Evolutionary conservation across 2,888 invertebrate genomes (phyloP).

Genomic region (Pegoplata infirma): DNA sequence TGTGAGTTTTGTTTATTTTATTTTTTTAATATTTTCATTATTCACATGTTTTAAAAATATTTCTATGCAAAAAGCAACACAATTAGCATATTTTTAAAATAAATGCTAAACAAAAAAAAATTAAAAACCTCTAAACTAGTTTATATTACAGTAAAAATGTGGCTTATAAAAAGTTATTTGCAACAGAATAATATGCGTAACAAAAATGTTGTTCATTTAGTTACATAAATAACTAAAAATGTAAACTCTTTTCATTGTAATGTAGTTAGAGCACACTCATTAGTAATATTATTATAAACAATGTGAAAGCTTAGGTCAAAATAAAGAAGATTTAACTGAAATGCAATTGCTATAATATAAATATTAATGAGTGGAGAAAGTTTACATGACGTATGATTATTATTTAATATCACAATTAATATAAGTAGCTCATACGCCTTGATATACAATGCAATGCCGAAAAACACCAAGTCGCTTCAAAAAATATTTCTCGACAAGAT

Average conservation of each 20-base stretch:
- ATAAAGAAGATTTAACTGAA: too few relatives aligned
- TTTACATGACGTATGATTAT: too few relatives aligned
- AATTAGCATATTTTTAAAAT: conserved; percentile 6
- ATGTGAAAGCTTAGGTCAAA: too few relatives aligned
- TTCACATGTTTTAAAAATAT: not conserved
- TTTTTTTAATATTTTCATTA: too few relatives aligned
- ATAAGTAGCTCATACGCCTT: too few relatives aligned
- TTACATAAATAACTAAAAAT: not conserved
- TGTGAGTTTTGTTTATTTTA: too few relatives aligned
- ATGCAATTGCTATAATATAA: too few relatives aligned
- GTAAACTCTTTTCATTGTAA: not conserved
- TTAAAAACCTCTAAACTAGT: not conserved
- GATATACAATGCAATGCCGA: not conserved
- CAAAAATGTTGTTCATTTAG: not conserved
- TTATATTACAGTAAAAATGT: not conserved
- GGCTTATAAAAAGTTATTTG: not conserved
- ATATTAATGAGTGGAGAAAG: too few relatives aligned
- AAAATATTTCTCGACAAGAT: not conserved
- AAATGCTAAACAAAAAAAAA: not conserved
- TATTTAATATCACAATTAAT: too few relatives aligned
- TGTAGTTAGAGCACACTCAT: too few relatives aligned
- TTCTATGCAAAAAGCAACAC: not conserved
- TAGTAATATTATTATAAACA: too few relatives aligned
- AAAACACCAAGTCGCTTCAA: not conserved
- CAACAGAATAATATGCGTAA: not conserved